phyloP scores from a whole-genome alignment of 2,888 invertebrate species.

The Melanostoma mellinum region DNA sequence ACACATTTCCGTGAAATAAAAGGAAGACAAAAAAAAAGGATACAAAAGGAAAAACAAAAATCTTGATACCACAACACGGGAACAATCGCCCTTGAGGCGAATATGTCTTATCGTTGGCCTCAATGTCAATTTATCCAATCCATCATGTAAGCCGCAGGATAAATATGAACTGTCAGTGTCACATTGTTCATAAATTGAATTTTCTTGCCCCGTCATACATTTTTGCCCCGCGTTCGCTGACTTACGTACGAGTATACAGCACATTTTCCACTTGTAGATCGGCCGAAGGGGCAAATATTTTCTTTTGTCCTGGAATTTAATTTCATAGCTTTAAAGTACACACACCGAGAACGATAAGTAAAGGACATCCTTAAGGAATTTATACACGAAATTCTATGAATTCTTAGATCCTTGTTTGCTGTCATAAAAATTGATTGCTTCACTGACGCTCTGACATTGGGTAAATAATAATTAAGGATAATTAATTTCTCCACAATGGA shows the following conservation, averaged over 20 bases:
- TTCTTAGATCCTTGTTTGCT: conserved; percentile 56
- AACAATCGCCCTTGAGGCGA: conserved; percentile 52
- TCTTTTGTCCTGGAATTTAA: conserved; percentile 42
- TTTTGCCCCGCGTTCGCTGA: conserved; percentile 40
- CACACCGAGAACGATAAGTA: neutral
- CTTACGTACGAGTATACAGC: neutral
- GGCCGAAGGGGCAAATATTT: conserved; percentile 3
- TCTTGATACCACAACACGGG: conserved; percentile 42
- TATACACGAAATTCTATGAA: conserved; percentile 40
- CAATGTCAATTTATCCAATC: conserved; percentile 71
- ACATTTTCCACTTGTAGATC: conserved; percentile 6
- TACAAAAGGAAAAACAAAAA: conserved; percentile 10
- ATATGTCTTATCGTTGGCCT: conserved; percentile 62
- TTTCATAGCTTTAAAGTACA: conserved; percentile 36
- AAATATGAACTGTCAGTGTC: conserved; percentile 72
- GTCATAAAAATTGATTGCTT: conserved; percentile 68
- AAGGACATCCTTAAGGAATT: conserved; percentile 39
- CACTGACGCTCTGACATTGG: conserved; percentile 62
- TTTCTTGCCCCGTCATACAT: conserved; percentile 54
- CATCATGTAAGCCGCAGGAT: conserved; percentile 72
- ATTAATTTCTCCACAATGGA: conserved; percentile 66
- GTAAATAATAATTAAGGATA: conserved; percentile 72
- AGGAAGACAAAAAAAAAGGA: conserved; percentile 2
- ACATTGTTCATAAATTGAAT: conserved; percentile 72
- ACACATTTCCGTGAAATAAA: conserved; percentile 17